These are phyloP conservation scores for Anastrepha ludens DNA, from an alignment of 1,140 invertebrate species.

Conservation along the genomic window DNA sequence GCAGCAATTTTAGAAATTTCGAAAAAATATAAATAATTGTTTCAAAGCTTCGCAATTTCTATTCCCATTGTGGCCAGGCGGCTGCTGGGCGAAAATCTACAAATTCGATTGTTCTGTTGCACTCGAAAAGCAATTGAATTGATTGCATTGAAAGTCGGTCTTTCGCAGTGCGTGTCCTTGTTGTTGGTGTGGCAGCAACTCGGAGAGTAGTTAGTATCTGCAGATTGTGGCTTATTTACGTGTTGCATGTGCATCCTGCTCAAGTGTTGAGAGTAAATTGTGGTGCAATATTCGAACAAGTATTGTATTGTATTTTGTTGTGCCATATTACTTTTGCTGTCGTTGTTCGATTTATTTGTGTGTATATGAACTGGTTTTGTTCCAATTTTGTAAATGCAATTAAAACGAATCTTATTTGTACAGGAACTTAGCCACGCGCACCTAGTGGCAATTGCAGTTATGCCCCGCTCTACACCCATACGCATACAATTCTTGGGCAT, in stretches of 20 bases:
- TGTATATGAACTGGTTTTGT: neutral
- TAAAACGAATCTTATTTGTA: neutral
- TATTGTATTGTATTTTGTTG: neutral
- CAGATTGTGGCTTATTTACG: neutral
- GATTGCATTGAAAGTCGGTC: neutral
- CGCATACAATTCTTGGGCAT: neutral
- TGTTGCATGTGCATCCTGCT: neutral
- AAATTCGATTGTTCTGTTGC: neutral
- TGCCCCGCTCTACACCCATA: neutral
- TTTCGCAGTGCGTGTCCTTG: neutral
- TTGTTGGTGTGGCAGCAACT: neutral
- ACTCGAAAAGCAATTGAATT: neutral
- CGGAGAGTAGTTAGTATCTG: neutral
- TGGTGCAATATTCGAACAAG: neutral
- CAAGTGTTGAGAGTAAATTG: neutral
- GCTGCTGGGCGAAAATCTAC: neutral
- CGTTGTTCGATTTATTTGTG: neutral
- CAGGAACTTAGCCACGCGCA: neutral
- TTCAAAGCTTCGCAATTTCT: neutral
- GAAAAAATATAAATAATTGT: neutral
- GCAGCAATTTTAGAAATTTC: neutral
- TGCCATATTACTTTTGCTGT: neutral
- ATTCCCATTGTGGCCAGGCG: neutral
- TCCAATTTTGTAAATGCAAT: neutral
- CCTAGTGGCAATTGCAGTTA: neutral